phyloP scores from a whole-genome alignment of 2,113 vertebrate species.

The Potamarius usumacintae region DNA sequence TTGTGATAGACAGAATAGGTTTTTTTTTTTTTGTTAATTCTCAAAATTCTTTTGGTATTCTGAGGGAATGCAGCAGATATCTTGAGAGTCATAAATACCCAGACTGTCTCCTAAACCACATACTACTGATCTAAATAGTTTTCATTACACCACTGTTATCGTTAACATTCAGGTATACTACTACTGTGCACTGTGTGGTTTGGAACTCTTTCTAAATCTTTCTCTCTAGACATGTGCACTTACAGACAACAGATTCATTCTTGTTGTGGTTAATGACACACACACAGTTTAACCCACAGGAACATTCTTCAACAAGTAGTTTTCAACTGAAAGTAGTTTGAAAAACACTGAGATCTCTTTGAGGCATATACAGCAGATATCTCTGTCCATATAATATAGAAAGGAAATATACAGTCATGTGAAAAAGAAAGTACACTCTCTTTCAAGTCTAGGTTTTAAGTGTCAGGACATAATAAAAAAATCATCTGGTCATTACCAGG shows the following conservation, averaged over 20 bases:
- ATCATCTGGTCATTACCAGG: too few species aligned
- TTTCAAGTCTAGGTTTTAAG: too few species aligned
- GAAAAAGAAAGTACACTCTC: too few species aligned
- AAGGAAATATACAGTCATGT: not conserved
- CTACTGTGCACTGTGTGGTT: not conserved
- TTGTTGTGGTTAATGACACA: not conserved
- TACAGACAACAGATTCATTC: not conserved
- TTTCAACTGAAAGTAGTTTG: not conserved
- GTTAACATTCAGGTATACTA: not conserved
- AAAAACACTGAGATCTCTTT: too few species aligned
- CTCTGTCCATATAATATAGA: not conserved
- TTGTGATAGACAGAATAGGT: not conserved
- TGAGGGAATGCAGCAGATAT: not conserved
- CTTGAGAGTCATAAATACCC: not conserved
- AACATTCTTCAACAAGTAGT: not conserved
- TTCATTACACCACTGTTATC: not conserved
- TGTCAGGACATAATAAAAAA: too few species aligned
- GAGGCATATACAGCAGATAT: not conserved
- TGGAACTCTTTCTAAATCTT: not conserved
- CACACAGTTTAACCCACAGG: not conserved
- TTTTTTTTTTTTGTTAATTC: not conserved
- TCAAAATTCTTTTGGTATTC: not conserved
- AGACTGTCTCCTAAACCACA: not conserved
- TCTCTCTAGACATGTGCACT: not conserved
- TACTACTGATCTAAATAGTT: not conserved